Conservation (phyloP, 2,113 vertebrate genomes). For the Hiodon alosoides region DNA sequence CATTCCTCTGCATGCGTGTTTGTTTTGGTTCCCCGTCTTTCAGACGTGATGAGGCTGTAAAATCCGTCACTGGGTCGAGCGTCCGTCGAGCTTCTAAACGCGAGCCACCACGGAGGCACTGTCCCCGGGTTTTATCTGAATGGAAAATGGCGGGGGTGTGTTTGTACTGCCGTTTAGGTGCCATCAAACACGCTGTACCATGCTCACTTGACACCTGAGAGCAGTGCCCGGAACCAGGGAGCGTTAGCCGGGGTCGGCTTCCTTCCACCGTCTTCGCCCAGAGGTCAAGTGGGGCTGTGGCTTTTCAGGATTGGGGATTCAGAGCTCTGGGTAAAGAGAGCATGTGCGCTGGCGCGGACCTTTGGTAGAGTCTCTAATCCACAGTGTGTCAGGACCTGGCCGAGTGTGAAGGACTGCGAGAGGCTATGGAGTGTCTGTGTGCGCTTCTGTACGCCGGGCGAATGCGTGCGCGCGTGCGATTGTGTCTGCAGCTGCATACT, state of each 20-base stretch:
- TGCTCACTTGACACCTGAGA: background rate
- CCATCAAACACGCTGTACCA: background rate
- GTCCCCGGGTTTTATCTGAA: background rate
- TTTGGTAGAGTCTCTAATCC: constrained; percentile 37
- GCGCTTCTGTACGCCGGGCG: background rate
- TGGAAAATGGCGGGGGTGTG: background rate
- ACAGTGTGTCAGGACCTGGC: constrained; percentile 23
- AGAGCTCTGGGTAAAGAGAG: background rate
- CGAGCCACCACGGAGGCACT: background rate
- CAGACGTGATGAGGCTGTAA: background rate
- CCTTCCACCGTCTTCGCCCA: background rate
- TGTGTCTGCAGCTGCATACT: constrained; percentile 1
- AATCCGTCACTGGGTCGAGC: background rate
- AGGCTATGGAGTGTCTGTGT: background rate
- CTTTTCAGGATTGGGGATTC: background rate
- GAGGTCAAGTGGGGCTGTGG: constrained; percentile 20
- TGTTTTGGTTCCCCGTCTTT: background rate
- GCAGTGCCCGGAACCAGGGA: background rate
- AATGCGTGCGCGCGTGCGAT: constrained; percentile 25
- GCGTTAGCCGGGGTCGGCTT: background rate
- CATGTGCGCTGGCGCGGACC: constrained; percentile 24
- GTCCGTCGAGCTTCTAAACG: background rate
- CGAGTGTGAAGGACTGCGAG: background rate
- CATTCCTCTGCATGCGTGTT: background rate
- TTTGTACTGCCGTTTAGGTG: background rate